Base-by-base conservation (phyloP, 2,888 invertebrate species). In the Patella pellucida region DNA sequence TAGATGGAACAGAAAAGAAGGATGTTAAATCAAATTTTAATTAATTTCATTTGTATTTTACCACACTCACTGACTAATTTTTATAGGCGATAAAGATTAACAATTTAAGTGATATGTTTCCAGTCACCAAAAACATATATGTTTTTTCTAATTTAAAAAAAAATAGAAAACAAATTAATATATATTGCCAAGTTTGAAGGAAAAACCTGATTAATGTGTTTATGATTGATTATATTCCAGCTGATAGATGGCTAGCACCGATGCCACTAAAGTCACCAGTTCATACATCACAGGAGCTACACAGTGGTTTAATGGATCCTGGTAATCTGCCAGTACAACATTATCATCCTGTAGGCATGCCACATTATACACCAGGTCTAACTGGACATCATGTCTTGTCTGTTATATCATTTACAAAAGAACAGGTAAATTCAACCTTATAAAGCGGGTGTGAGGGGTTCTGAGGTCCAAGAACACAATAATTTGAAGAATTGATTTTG, bases 371-470 rank as follows among this genome's bases (percentile, higher is more conserved):
- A 7, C 82, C 85, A 0, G 87, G 89, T 1, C 82, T 89, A 41
- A 86, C 87, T 27, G 95, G 96, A 4, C 95, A 96, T 89, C 95
- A 96, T 89, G 93, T 99, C 79, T 91, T 99, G 0, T 94, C 95
- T 1, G 97, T 97, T 0, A 95, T 95, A 85, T 94, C 95, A 91
- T 97, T 99, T 87, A 94, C 91, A 81, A 97, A 96, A 91, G 97
- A 97, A 78, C 90, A 89, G 87, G 90, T 89, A 80, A 75, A 54
- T 62, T 14, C 50, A 23, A n/a, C 16, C 19, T 16, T 41, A 41
- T 41, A 41, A 41, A 41, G 41, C 0, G n/a, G n/a, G n/a, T n/a
- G n/a, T n/a, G n/a, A n/a, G 41, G 0, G 7, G 2, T 4, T 31
- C 31, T 31, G 31, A 31, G 41, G 7, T 41, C 41, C 41, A 41